Base-by-base conservation (phyloP, 2,113 vertebrate genomes). In the Rafetus swinhoei region DNA sequence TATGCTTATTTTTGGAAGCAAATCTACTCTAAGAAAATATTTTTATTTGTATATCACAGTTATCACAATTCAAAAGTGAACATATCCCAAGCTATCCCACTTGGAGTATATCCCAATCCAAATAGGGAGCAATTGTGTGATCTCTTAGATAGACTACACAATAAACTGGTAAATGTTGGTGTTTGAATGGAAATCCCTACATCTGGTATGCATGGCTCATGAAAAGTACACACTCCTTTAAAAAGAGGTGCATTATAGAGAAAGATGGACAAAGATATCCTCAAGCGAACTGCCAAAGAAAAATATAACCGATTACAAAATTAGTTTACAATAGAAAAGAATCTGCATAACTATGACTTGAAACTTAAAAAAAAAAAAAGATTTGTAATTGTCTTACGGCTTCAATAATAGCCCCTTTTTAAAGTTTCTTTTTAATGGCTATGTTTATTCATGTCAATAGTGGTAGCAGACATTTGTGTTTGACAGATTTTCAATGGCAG, bases 1-100 rank as follows among this genome's bases (percentile, higher is more conserved):
- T 45, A 79, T 84, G 88, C 8, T 7, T 77, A 3, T 21, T 84
- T 91, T 80, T 77, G 27, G 39, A 45, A 24, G 19, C 45, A 24
- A 0, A 9, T 3, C 11, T 13, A 6, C 10, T 76, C 45, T 12
- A 76, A 45, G 35, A 76, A 76, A 76, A 39, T 29, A 53, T 11
- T 59, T 65, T 22, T 81, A 2, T 54, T 82, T 25, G 16, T 0
- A 0, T 69, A 12, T 5, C 77, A 39, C 8, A 1, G 0, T 35
- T 4, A 4, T 45, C 27, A 5, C 0, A 7, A 19, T 10, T 19
- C 56, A 92, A 86, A 92, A 84, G 3, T 6, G 60, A 62, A 29
- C 10, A 62, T 60, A 81, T 15, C n/a, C 15, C 72, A 9, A 24
- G 62, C 16, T 62, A 62, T 11, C 60, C 50, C 79, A 79, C 50